Percentiles rank a stretch among this genome's conserved stretches.
Evolutionary conservation across 2,113 vertebrate species (phyloP).

Genomic region (Otocyon megalotis): DNA sequence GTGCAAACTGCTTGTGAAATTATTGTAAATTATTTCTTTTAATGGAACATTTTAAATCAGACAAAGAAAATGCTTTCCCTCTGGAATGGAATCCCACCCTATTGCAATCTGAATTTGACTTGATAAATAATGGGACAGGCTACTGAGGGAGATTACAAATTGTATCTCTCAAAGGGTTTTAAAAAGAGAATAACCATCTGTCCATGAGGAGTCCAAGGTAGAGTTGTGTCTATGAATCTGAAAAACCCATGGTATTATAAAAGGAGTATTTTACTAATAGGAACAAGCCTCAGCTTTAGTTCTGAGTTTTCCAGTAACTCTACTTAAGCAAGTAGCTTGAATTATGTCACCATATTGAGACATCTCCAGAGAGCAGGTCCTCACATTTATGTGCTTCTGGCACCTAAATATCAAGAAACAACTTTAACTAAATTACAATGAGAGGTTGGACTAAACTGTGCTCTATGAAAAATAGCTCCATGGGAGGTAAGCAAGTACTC

Average conservation of each 20-base stretch:
- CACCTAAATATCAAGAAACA: neutral
- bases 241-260: neutral
- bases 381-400: neutral
- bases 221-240: neutral
- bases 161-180: neutral
- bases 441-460: neutral
- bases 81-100: constrained; percentile 48
- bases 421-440: neutral
- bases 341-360: neutral
- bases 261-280: neutral
- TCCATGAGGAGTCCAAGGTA: constrained; percentile 17
- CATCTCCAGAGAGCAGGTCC: neutral
- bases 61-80: constrained; percentile 73
- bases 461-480: neutral
- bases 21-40: constrained; percentile 66
- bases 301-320: constrained; percentile 4
- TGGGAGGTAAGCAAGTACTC: neutral
- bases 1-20: constrained; percentile 36
- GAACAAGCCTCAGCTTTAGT: neutral
- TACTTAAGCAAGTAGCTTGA: constrained; percentile 4
- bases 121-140: constrained; percentile 66
- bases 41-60: constrained; percentile 60
- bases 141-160: constrained; percentile 68
- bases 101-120: constrained; percentile 59
- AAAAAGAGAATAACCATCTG: constrained; percentile 57